Percentiles rank a stretch among this genome's conserved stretches.
Evolutionary conservation across 2,797 vertebrate genomes (phyloP).

Genomic region (Arremon brunneinucha): DNA sequence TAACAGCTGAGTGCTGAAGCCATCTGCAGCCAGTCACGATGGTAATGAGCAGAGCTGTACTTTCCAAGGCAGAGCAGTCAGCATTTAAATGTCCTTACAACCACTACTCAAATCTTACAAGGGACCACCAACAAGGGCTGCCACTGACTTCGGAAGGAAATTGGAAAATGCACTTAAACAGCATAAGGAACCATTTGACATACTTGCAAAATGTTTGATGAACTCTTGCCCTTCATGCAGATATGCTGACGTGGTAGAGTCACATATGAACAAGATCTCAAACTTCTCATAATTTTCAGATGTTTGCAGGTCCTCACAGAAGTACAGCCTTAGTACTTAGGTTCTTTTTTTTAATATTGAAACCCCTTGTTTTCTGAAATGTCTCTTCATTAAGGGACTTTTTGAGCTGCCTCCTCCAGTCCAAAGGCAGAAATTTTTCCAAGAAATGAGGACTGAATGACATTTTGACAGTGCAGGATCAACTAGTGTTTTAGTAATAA

Average conservation of each 20-base stretch:
- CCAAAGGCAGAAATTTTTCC: neutral
- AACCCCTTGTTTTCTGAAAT: neutral
- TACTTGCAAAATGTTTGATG: neutral
- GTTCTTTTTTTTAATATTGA: neutral
- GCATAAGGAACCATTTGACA: rapidly evolving
- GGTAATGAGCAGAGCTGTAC: neutral
- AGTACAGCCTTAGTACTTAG: neutral
- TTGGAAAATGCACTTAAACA: neutral
- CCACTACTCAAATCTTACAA: neutral
- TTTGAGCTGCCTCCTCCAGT: rapidly evolving
- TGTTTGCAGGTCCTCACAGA: neutral
- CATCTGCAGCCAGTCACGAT: neutral
- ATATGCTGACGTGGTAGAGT: neutral
- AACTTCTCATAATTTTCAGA: neutral
- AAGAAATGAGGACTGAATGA: neutral
- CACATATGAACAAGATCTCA: neutral
- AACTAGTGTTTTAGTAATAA: neutral
- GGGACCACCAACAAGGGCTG: neutral
- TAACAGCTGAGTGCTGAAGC: neutral
- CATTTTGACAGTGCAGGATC: neutral
- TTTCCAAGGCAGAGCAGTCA: neutral
- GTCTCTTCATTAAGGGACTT: neutral
- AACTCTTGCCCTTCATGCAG: neutral
- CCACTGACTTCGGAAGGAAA: neutral
- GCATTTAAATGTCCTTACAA: neutral